A percentile compares a stretch with the other conserved stretches of the same genome.
Evolutionary conservation across 1,140 invertebrate genomes (phyloP).

Genomic region (Telenomus remus): DNA sequence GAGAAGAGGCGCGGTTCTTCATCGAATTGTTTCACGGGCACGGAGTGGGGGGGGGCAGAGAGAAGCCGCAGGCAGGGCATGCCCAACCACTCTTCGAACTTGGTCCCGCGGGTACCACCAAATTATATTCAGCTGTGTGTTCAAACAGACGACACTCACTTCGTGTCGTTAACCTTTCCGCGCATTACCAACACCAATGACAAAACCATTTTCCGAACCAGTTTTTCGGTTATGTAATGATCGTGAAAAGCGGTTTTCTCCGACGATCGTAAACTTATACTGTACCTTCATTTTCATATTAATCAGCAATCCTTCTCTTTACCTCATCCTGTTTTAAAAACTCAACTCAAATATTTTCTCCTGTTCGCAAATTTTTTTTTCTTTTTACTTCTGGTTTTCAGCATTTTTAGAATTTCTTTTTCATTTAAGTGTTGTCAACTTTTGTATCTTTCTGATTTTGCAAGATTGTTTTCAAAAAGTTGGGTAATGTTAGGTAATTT

Average conservation of each 20-base stretch:
- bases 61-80: conserved; percentile 31
- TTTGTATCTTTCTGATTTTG: too few relatives aligned
- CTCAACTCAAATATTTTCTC: too few relatives aligned
- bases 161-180: conserved; percentile 70
- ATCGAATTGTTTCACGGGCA: conserved; percentile 53
- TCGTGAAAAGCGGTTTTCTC: conserved; percentile 30
- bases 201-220: conserved; percentile 69
- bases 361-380: too few relatives aligned
- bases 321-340: too few relatives aligned
- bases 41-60: conserved; percentile 28
- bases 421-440: too few relatives aligned
- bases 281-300: conserved; percentile 11
- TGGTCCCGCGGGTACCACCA: conserved; percentile 61
- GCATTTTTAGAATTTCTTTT: too few relatives aligned
- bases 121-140: conserved; percentile 69
- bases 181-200: conserved; percentile 37
- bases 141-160: conserved; percentile 65
- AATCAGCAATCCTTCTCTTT: conserved; percentile 6
- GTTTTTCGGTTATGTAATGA: conserved; percentile 56
- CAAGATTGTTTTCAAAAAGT: too few relatives aligned
- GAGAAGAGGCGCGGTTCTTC: conserved; percentile 54
- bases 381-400: too few relatives aligned
- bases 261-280: conserved; percentile 8
- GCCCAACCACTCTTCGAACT: conserved; percentile 53
- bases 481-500: too few relatives aligned